Evolutionary conservation across 2,888 invertebrate species (phyloP).

Genomic region (Synergus japonicus): DNA sequence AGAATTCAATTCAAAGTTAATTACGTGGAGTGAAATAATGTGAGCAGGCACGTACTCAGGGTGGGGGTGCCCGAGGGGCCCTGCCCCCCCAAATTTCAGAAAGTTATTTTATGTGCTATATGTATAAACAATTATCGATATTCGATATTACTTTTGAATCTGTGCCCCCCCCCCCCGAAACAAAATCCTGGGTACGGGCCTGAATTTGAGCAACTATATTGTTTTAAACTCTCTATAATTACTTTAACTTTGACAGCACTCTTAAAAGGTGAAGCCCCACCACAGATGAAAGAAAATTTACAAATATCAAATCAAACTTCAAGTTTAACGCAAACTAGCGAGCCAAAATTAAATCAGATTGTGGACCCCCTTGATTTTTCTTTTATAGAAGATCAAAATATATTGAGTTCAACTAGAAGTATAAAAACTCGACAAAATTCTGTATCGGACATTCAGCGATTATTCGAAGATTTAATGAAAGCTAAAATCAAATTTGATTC

Average conservation of each 20-base stretch:
- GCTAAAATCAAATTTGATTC: slow-evolving; percentile 70
- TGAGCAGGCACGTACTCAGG: too few relatives aligned
- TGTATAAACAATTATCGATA: too few relatives aligned
- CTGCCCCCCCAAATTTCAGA: too few relatives aligned
- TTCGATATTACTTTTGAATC: too few relatives aligned
- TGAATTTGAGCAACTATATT: neutral
- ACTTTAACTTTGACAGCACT: neutral
- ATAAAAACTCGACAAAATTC: slow-evolving; percentile 5
- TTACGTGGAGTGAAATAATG: too few relatives aligned
- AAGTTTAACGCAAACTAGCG: slow-evolving; percentile 11
- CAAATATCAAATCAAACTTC: slow-evolving; percentile 1
- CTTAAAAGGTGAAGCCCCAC: neutral
- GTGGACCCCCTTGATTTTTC: slow-evolving; percentile 12
- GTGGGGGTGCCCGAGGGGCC: too few relatives aligned
- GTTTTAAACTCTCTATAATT: slow-evolving; percentile 6
- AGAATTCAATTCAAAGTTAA: too few relatives aligned
- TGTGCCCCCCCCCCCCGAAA: too few relatives aligned
- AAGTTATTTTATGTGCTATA: too few relatives aligned
- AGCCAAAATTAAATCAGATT: slow-evolving; percentile 16
- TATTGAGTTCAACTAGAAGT: neutral
- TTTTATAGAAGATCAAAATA: slow-evolving; percentile 17
- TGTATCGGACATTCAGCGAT: slow-evolving; percentile 52
- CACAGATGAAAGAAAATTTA: neutral
- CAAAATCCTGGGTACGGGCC: too few relatives aligned
- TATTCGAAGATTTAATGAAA: slow-evolving; percentile 66